Percentiles rank a stretch among this genome's conserved stretches.
Evolutionary conservation across 35 echinoderm and acorn worm species (phyloP).

Genomic region (Strongylocentrotus purpuratus): DNA sequence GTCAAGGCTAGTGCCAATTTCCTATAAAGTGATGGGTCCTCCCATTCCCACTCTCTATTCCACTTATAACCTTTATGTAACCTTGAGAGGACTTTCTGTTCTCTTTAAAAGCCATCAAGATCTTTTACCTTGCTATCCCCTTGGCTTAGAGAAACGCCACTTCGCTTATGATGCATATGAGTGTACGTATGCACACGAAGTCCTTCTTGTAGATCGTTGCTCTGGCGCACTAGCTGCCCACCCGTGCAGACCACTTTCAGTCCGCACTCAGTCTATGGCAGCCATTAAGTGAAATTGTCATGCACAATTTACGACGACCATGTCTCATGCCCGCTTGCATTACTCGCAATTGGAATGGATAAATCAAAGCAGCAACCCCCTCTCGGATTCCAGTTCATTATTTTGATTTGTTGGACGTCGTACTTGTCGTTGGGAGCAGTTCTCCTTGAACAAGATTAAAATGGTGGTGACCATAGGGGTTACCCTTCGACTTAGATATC

Average conservation of each 20-base stretch:
- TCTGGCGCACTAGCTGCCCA: not conserved
- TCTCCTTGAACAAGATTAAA: not conserved
- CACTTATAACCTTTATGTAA: too few relatives aligned
- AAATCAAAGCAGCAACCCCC: not conserved
- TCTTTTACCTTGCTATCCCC: too few relatives aligned
- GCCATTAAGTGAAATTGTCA: conserved; percentile 11
- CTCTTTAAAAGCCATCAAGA: too few relatives aligned
- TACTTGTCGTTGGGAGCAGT: not conserved
- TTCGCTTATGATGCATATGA: too few relatives aligned
- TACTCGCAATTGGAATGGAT: not conserved
- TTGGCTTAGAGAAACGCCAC: too few relatives aligned
- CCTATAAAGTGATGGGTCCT: too few relatives aligned
- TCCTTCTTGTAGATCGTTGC: not conserved
- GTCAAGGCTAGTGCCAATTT: too few relatives aligned
- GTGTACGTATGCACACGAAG: too few relatives aligned
- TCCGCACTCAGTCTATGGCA: not conserved
- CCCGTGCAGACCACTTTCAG: not conserved
- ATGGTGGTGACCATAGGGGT: not conserved
- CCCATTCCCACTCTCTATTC: too few relatives aligned
- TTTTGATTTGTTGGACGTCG: not conserved
- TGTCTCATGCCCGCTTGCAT: not conserved
- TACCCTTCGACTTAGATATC: not conserved
- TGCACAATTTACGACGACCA: not conserved
- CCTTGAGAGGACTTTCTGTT: too few relatives aligned
- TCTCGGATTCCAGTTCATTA: conserved; percentile 1